Evolutionary conservation across 2,888 invertebrate genomes (phyloP).

Genomic region (Drosophila paracracens): DNA sequence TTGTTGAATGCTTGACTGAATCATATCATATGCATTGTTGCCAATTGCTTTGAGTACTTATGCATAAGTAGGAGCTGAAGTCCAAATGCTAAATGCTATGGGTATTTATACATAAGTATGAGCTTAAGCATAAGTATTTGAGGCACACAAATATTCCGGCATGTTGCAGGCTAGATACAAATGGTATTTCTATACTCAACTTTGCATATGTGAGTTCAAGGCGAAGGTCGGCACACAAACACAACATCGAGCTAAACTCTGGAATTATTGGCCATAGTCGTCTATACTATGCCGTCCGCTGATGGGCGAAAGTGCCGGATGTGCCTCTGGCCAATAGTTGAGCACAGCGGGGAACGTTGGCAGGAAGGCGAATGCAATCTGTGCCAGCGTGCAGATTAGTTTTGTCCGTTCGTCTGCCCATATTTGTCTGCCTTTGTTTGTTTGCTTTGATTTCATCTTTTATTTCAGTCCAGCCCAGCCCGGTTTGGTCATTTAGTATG

Average conservation of each 20-base stretch:
- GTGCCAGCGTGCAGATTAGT: conserved; percentile 23
- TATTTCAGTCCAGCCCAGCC: conserved; percentile 41
- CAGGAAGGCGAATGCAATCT: conserved; percentile 26
- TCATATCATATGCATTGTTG: background rate
- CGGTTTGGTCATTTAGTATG: conserved; percentile 10
- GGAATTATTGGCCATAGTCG: conserved; percentile 30
- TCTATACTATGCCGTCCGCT: conserved; percentile 16
- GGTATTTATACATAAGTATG: background rate
- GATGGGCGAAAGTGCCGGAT: conserved; percentile 36
- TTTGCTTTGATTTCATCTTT: conserved; percentile 67
- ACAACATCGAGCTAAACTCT: conserved; percentile 40
- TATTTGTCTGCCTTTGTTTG: conserved; percentile 46
- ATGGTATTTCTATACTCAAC: background rate
- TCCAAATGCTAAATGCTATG: background rate
- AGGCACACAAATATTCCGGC: background rate
- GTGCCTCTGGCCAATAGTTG: conserved; percentile 19
- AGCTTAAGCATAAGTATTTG: background rate
- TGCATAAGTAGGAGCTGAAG: background rate
- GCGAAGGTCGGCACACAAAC: background rate
- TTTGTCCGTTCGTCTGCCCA: conserved; percentile 7
- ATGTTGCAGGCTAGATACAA: background rate
- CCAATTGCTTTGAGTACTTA: background rate
- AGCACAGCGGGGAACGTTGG: background rate
- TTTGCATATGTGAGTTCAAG: background rate
- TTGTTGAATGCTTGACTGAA: background rate